Conservation (phyloP, 2,888 invertebrate species). For the Synanthedon andrenaeformis region DNA sequence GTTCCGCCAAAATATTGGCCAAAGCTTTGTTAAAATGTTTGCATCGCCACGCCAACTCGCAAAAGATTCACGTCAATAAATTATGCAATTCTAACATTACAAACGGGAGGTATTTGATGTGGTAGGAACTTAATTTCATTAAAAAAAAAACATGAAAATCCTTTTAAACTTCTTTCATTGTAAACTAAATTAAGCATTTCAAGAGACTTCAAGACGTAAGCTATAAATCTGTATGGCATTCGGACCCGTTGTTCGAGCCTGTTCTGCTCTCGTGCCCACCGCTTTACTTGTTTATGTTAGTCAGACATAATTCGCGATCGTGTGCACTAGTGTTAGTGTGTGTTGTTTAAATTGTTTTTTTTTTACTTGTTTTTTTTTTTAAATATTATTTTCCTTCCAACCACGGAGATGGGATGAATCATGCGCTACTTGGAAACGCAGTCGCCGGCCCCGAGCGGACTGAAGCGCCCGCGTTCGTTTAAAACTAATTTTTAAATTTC, state of each 20-base stretch:
- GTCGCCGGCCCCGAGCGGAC: constrained; percentile 38
- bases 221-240: constrained; percentile 1
- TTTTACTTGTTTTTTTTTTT: constrained; percentile 28
- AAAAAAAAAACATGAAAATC: too few species aligned
- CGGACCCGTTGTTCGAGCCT: constrained; percentile 7
- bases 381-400: constrained; percentile 24
- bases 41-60: too few species aligned
- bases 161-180: too few species aligned
- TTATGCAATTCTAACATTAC: too few species aligned
- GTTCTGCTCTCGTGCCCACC: constrained; percentile 39
- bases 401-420: constrained; percentile 49
- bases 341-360: constrained; percentile 20
- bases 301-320: constrained; percentile 13
- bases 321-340: constrained; percentile 13
- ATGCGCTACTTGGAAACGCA: constrained; percentile 21
- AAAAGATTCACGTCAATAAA: too few species aligned
- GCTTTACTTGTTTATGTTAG: constrained; percentile 1
- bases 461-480: constrained; percentile 21
- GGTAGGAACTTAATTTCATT: too few species aligned
- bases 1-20: too few species aligned
- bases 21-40: too few species aligned
- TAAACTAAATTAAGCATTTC: too few species aligned
- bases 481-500: constrained; percentile 12
- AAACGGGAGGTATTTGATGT: too few species aligned
- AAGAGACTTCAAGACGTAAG: too few species aligned